Evolutionary conservation across 1,140 invertebrate species (phyloP), one percentile per base, ranked within the genome.

Genomic region (Cecropterus lyciades): DNA sequence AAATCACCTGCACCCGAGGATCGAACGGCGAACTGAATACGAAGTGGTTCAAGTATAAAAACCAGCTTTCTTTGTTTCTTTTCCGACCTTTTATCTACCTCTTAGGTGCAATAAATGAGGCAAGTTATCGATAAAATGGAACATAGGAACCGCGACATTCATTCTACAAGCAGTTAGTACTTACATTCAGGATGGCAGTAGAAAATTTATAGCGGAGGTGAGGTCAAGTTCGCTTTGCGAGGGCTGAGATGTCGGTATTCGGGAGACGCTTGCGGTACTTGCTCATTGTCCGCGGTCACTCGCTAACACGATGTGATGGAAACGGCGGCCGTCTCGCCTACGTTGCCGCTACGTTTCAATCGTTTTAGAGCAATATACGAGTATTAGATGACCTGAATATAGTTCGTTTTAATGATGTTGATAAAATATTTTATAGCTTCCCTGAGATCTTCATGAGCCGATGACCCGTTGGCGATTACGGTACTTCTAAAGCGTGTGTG

Each of bases 381-480:
- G 30, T 62, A 49, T 46, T 46, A 46, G 56, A 59, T 43, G 20
- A n/a, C 16, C 42, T 27, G 43, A 48, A 48, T 66, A 70, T 76
- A 72, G 73, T 76, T 73, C 57, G 60, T 67, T 72, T 72, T 78
- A 72, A 74, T 67, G 73, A 64, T 73, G 65, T 69, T 77, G 68
- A 78, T 81, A 79, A 71, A 70, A 75, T 80, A 76, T 80, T 81
- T 80, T 80, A 84, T 75, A 76, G 68, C 74, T 77, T 76, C 71
- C 65, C 68, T 72, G 65, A 75, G 72, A 81, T 84, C 76, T 85
- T 75, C 77, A 79, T 81, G 77, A 85, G 83, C 80, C 83, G 79
- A 84, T 82, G 85, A 87, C 83, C 83, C 74, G 78, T 75, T 72
- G 77, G 65, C 67, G 72, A 77, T 84, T 85, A 87, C 84, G 82